These are phyloP conservation scores for Dunckerocampus dactyliophorus DNA, from an alignment of 2,113 vertebrate genomes.

Conservation along the genomic window DNA sequence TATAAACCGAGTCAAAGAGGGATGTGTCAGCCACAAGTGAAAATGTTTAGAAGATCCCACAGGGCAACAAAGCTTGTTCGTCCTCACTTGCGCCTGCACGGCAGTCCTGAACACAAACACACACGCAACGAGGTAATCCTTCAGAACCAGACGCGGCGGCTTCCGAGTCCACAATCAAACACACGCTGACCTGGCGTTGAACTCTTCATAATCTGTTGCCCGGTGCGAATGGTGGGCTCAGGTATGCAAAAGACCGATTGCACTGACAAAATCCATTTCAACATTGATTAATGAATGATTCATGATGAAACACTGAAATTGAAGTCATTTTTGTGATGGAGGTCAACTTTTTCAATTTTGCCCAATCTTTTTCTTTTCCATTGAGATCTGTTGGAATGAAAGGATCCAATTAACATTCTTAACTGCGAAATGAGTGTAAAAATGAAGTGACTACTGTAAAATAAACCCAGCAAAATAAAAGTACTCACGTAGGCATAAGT, in stretches of 20 bases:
- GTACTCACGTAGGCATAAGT: too few species aligned
- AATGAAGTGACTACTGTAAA: too few species aligned
- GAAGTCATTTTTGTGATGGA: too few species aligned
- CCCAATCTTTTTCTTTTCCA: too few species aligned
- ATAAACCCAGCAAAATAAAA: too few species aligned
- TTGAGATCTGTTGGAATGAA: too few species aligned
- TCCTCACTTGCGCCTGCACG: slow-evolving; percentile 16
- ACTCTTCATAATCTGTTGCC: slow-evolving; percentile 54
- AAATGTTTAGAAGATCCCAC: slow-evolving; percentile 55
- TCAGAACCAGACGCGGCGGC: slow-evolving; percentile 56
- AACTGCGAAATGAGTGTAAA: too few species aligned
- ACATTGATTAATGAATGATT: background rate
- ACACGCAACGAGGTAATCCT: slow-evolving; percentile 56
- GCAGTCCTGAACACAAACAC: slow-evolving; percentile 32
- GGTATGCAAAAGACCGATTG: slow-evolving; percentile 8
- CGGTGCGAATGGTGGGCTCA: slow-evolving; percentile 31
- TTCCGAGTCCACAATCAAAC: slow-evolving; percentile 62
- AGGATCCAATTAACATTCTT: too few species aligned
- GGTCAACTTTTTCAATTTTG: too few species aligned
- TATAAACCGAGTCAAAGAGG: slow-evolving; percentile 38
- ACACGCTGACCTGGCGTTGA: slow-evolving; percentile 58
- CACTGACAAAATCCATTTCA: background rate
- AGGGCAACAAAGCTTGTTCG: slow-evolving; percentile 38
- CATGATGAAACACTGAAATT: too few species aligned
- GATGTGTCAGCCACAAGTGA: slow-evolving; percentile 44